These are phyloP conservation scores for Syngnathus rostellatus DNA, from an alignment of 2,797 vertebrate species.

Conservation along the genomic window DNA sequence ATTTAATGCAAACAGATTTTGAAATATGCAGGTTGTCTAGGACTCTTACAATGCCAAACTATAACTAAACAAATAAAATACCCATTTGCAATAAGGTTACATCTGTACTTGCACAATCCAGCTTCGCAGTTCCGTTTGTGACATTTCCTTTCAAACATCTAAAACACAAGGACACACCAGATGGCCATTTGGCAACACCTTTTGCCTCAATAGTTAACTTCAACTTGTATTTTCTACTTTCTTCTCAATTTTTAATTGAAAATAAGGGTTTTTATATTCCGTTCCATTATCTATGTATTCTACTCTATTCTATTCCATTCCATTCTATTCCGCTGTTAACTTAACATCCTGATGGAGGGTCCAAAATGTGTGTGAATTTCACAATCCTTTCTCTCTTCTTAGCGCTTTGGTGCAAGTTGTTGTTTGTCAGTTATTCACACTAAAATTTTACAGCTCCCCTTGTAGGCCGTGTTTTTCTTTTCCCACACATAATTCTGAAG, in stretches of 20 bases:
- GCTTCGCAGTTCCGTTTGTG: not conserved
- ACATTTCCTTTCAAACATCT: not conserved
- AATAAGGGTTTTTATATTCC: not conserved
- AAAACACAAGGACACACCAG: not conserved
- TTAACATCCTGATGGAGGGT: not conserved
- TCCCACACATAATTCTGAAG: not conserved
- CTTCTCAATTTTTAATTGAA: not conserved
- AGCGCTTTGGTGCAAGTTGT: not conserved
- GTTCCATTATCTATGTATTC: too few relatives aligned
- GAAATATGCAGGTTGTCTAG: slow-evolving; percentile 41
- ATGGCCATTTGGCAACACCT: not conserved
- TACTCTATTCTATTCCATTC: too few relatives aligned
- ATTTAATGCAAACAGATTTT: slow-evolving; percentile 32
- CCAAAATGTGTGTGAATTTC: not conserved
- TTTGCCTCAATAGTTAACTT: too few relatives aligned
- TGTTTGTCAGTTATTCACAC: slow-evolving; percentile 3
- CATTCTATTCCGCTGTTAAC: not conserved
- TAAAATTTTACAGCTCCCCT: slow-evolving; percentile 4
- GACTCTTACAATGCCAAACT: slow-evolving; percentile 25
- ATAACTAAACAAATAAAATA: slow-evolving; percentile 12
- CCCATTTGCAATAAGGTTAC: not conserved
- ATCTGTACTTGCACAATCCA: not conserved
- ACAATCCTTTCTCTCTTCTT: not conserved
- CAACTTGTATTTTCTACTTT: not conserved
- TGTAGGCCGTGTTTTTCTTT: not conserved